Conservation (phyloP, 2,888 invertebrate species). For the Eupithecia vulgata region DNA sequence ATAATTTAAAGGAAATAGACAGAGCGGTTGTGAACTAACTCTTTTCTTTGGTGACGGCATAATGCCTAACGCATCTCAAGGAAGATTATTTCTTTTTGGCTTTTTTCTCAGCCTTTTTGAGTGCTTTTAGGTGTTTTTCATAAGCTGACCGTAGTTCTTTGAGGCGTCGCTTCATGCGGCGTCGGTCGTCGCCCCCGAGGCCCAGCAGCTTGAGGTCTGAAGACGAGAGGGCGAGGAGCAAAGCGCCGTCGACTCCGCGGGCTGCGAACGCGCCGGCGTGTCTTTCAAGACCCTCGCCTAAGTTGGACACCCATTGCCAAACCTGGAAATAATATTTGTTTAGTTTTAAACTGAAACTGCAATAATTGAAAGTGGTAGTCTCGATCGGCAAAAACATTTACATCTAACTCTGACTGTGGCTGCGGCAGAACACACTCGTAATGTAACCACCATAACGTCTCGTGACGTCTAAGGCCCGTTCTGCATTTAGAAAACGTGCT, state of each 20-base stretch:
- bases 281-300: slow-evolving; percentile 94
- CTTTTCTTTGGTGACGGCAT: slow-evolving; percentile 58
- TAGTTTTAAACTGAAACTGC: neutral
- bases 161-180: slow-evolving; percentile 91
- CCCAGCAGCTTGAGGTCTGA: slow-evolving; percentile 95
- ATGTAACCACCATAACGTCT: too few relatives aligned
- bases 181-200: slow-evolving; percentile 91
- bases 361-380: neutral
- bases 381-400: neutral
- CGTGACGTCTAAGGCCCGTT: too few relatives aligned
- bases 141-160: slow-evolving; percentile 92
- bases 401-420: neutral
- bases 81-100: slow-evolving; percentile 86
- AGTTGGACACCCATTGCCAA: slow-evolving; percentile 93
- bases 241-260: slow-evolving; percentile 94
- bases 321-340: slow-evolving; percentile 85
- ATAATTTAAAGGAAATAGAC: slow-evolving; percentile 28
- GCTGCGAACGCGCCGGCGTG: slow-evolving; percentile 94
- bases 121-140: slow-evolving; percentile 94
- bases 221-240: slow-evolving; percentile 94
- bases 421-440: neutral
- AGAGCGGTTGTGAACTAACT: slow-evolving; percentile 52
- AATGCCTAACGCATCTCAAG: slow-evolving; percentile 33
- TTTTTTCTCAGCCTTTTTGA: slow-evolving; percentile 93
- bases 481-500: too few relatives aligned